Base-by-base conservation (phyloP, 2,888 invertebrate species). In the Stenchaetothrips biformis region DNA sequence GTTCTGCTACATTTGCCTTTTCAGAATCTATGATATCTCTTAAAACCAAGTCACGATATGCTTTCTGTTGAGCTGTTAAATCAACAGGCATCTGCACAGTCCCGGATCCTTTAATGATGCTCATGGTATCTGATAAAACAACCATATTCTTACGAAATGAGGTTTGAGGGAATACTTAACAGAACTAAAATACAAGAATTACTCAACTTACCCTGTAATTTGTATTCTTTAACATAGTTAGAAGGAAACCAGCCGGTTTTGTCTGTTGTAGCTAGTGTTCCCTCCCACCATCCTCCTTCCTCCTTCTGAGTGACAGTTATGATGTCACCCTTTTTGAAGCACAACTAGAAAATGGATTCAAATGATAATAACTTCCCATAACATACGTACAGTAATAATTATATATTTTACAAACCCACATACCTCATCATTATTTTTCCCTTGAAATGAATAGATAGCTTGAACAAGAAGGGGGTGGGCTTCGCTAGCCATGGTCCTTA, bases 261-360 rank as follows among this genome's bases (percentile, higher is more conserved):
- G 84, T 95, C 97, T 7, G 67, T 74, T 74, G 67, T 74, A 82
- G 93, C 92, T 79, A 98, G 89, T 11, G 98, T 99, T 18, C 99
- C 99, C 89, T 99, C 99, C 99, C 99, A 99, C 99, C 99, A 99
- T 77, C 98, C 98, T 80, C 98, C 99, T 85, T 98, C 98, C 85
- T 96, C 94, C 81, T 92, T 92, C 87, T 99, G 99, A 53, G 98
- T 98, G 81, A 99, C 94, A 62, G 97, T 97, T 84, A 99, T 98
- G 83, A 98, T 90, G 88, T 99, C 99, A 80, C 97, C 97, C 88
- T 98, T 98, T 85, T 93, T 93, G 87, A 99, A 97, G 86, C 95
- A 95, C 83, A 99, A 88, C 94, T 94, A 86, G 49, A 47, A 47
- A 9, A 18, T 25, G 78, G 7, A 78, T 2, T 79, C 77, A 78